Base-by-base conservation (phyloP, 2,113 vertebrate genomes). In the Sturnus vulgaris region DNA sequence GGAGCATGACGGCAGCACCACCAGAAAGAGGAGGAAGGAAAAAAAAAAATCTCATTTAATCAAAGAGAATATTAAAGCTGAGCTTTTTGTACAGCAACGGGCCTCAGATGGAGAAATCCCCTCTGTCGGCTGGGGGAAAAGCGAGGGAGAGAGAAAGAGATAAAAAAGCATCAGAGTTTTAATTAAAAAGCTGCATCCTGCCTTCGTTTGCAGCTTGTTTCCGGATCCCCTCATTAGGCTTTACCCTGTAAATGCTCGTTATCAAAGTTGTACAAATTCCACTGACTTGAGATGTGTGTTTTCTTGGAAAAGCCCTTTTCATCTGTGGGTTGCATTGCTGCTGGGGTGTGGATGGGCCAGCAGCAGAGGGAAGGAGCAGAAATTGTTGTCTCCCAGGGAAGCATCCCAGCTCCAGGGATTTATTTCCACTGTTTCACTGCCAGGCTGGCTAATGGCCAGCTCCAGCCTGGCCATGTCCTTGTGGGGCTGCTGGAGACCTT, bases 151-250 rank as follows among this genome's bases (percentile, higher is more conserved):
- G 49, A 50, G 52, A 82, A 82, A 39, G 83, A 96, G 90, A 94
- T 95, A 68, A 93, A 97, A 97, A 91, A 60, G 82, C 77, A 86
- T 77, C 78, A 40, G 91, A 78, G 70, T 94, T 97, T 93, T 98
- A 97, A 97, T 97, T 97, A 97, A 97, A 96, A 95, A 93, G 77
- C 87, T 2, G 71, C 93, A 93, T 86, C 82, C 82, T 59, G 15
- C 63, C 75, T 91, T 95, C 17, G 3, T 40, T 35, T 88, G 90
- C 35, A 9, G 72, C 91, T 94, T 84, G 35, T 91, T 97, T 93
- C 95, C 4, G 2, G 91, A 61, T 95, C 93, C 88, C 75, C 95
- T 94, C 94, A 23, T 97, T 93, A 95, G 89, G 68, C 63, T 73
- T 83, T 91, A 88, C 82, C 94, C 95, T 97, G 93, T 95, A 96